Base-by-base conservation (phyloP, 1,140 invertebrate genomes). In the Anadara kagoshimensis region DNA sequence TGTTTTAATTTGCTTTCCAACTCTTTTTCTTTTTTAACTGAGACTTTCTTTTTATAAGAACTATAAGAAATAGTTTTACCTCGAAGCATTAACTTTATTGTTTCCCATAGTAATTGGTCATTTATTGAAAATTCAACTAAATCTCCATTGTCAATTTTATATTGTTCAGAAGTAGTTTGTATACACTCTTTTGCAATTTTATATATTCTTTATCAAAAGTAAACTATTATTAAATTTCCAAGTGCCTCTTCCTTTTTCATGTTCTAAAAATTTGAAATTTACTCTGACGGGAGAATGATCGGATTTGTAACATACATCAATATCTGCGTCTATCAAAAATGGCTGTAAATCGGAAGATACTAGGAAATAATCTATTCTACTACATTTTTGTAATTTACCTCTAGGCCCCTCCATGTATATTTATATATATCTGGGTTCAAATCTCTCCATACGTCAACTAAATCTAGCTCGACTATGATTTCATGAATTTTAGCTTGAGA, bases 161-260 rank as follows among this genome's bases (percentile, higher is more conserved):
- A n/a, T n/a, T n/a, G n/a, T n/a, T n/a, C n/a, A n/a, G n/a, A n/a
- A n/a, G n/a, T n/a, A n/a, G n/a, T n/a, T n/a, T n/a, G n/a, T n/a
- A n/a, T n/a, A n/a, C n/a, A 1, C 43, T n/a, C 58, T 65, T 73
- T 53, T 59, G 22, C 29, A 53, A 2, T 20, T 3, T 7, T 20
- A 73, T 44, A 59, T 66, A 73, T 7, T 58, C 24, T 10, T 43
- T 26, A 36, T 74, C 59, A 36, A n/a, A 20, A 68, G 22, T 29
- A 75, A 58, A 36, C 58, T 64, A 59, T 69, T 69, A 26, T 69
- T 75, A 41, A 69, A 69, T 58, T 75, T 75, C 53, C 65, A 63
- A 7, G 54, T 64, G 10, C 57, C 51, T 41, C 45, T 63, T 1
- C 54, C 66, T 18, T 22, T 53, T 20, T 29, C 65, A 26, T 64